Percentiles rank a stretch among this genome's conserved stretches.
These are phyloP conservation scores for Ennomos quercinarius DNA, from an alignment of 2,888 invertebrate genomes.

Conservation along the genomic window DNA sequence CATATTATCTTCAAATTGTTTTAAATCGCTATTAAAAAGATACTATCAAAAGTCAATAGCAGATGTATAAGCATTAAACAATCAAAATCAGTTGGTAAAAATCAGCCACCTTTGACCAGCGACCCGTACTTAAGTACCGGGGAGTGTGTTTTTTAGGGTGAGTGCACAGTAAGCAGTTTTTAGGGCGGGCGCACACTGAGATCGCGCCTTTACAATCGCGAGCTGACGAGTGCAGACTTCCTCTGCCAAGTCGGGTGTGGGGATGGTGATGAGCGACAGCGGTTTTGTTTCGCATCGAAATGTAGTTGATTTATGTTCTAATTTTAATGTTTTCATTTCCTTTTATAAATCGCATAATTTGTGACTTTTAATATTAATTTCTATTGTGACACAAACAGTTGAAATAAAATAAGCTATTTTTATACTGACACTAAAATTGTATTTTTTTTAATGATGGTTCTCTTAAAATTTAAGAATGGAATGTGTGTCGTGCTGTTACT, in stretches of 20 bases:
- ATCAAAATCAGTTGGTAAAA: conserved; percentile 25
- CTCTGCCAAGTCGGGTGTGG: conserved; percentile 45
- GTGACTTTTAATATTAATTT: too few species aligned
- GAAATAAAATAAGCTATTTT: too few species aligned
- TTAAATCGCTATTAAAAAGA: too few species aligned
- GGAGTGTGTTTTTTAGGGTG: conserved; percentile 51
- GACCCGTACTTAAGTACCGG: conserved; percentile 44
- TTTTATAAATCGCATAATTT: too few species aligned
- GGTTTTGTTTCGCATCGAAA: conserved; percentile 10
- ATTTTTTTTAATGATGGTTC: too few species aligned
- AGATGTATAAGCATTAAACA: conserved; percentile 9
- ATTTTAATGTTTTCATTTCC: too few species aligned
- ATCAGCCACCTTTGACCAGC: conserved; percentile 31
- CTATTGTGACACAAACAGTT: too few species aligned
- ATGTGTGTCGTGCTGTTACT: too few species aligned
- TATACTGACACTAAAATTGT: too few species aligned
- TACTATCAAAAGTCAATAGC: neutral
- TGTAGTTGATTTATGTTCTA: too few species aligned
- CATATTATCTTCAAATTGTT: too few species aligned
- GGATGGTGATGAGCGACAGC: conserved; percentile 27
- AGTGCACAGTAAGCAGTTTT: conserved; percentile 39
- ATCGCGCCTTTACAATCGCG: conserved; percentile 71
- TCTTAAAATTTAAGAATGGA: too few species aligned
- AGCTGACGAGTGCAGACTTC: conserved; percentile 71
- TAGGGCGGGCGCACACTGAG: conserved; percentile 47